Conservation (phyloP, 2,888 invertebrate genomes). For the Blastobasis lacticolella region DNA sequence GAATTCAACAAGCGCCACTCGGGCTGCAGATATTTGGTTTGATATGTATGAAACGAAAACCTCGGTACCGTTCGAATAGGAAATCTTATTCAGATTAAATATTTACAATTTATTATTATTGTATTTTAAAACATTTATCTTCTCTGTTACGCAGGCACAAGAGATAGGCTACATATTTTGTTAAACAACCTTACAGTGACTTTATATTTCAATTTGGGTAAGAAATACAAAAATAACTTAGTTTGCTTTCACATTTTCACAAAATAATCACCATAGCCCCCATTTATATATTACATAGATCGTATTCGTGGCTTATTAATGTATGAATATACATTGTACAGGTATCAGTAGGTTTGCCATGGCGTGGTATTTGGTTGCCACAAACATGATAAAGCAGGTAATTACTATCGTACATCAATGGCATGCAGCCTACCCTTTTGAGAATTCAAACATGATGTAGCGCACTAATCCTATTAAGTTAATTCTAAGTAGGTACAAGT, state of each 20-base stretch:
- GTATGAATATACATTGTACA: too few relatives aligned
- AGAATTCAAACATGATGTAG: constrained; percentile 5
- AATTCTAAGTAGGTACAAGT: constrained; percentile 40
- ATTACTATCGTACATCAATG: background rate
- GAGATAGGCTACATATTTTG: constrained; percentile 20
- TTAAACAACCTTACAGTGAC: too few relatives aligned
- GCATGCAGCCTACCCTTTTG: constrained; percentile 3
- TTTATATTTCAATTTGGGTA: too few relatives aligned
- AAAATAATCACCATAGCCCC: too few relatives aligned
- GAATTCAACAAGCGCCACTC: constrained; percentile 43
- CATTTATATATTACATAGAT: too few relatives aligned
- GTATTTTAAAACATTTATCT: constrained; percentile 24
- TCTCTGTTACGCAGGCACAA: constrained; percentile 57
- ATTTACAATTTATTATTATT: constrained; percentile 19
- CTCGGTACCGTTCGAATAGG: constrained; percentile 31
- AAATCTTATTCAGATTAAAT: constrained; percentile 13
- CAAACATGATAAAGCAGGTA: background rate
- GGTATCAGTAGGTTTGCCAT: too few relatives aligned
- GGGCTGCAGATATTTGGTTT: constrained; percentile 49
- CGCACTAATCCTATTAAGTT: constrained; percentile 32
- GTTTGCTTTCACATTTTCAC: too few relatives aligned
- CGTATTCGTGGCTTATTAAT: too few relatives aligned
- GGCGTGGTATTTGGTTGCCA: too few relatives aligned
- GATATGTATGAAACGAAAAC: constrained; percentile 73
- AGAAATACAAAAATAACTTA: too few relatives aligned